Evolutionary conservation across 2,888 invertebrate genomes (phyloP).

Genomic region (Drosophila paranaensis): DNA sequence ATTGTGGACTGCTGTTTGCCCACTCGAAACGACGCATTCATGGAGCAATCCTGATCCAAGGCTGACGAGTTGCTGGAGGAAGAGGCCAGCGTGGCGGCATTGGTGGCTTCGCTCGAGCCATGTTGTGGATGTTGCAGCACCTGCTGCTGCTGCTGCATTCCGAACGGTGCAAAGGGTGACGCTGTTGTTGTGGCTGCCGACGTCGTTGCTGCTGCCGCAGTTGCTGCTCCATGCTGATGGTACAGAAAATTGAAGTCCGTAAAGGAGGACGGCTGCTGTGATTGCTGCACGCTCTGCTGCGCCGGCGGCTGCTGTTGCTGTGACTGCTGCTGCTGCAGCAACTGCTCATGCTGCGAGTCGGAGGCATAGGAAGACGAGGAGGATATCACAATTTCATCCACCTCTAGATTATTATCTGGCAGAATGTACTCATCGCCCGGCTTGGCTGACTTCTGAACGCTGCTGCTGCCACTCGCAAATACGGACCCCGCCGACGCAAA

Average conservation of each 20-base stretch:
- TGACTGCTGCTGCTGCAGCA: conserved; percentile 24
- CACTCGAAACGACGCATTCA: conserved; percentile 69
- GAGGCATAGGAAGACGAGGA: conserved; percentile 78
- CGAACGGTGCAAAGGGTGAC: conserved; percentile 50
- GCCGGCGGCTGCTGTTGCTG: conserved; percentile 25
- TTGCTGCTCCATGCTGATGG: conserved; percentile 50
- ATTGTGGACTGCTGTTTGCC: conserved; percentile 51
- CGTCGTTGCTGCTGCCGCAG: conserved; percentile 17
- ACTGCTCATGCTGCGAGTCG: conserved; percentile 39
- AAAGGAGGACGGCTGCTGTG: conserved; percentile 45
- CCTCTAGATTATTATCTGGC: conserved; percentile 67
- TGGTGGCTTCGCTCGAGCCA: conserved; percentile 75
- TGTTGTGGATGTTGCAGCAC: conserved; percentile 47
- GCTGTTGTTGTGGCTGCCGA: conserved; percentile 29
- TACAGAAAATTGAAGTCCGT: conserved; percentile 72
- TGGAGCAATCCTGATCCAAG: conserved; percentile 68
- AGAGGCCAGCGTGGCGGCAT: conserved; percentile 79
- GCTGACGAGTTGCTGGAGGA: conserved; percentile 74
- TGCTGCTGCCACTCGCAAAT: conserved; percentile 62
- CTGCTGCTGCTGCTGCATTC: conserved; percentile 51
- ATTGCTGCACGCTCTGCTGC: conserved; percentile 33
- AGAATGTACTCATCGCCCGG: conserved; percentile 71
- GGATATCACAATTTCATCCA: conserved; percentile 79
- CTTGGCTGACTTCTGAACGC: conserved; percentile 28
- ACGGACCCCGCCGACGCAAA: conserved; percentile 81